A percentile compares a stretch with the other conserved stretches of the same genome.
These are phyloP conservation scores for Psylliodes chrysocephalus DNA, from an alignment of 2,888 invertebrate genomes.

Conservation along the genomic window DNA sequence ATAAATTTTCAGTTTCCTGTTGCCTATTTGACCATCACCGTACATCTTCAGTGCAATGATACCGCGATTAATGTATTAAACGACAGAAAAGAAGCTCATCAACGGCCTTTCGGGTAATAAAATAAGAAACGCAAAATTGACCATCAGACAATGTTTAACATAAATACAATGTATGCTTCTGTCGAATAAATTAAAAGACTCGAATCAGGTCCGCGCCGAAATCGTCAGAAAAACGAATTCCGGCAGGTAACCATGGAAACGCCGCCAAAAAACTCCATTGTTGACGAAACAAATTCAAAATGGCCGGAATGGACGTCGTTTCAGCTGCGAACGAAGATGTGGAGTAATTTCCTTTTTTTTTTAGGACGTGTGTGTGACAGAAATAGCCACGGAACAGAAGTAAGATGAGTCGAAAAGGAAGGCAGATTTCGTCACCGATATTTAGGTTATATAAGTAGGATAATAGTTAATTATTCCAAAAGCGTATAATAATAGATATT, in stretches of 20 bases:
- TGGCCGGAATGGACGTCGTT: slow-evolving; percentile 59
- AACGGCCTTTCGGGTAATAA: slow-evolving; percentile 35
- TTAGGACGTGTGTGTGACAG: slow-evolving; percentile 54
- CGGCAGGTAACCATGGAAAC: slow-evolving; percentile 58
- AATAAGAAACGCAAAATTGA: slow-evolving; percentile 51
- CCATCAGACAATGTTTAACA: slow-evolving; percentile 57
- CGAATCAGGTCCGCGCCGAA: slow-evolving; percentile 50
- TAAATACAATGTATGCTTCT: slow-evolving; percentile 57
- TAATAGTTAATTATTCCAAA: no score
- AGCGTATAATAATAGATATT: no score
- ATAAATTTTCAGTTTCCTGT: no score
- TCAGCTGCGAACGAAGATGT: slow-evolving; percentile 54
- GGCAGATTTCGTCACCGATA: neutral
- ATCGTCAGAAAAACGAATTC: slow-evolving; percentile 58
- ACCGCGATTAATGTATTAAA: slow-evolving; percentile 49
- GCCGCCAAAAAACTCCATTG: slow-evolving; percentile 59
- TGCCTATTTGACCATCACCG: no score
- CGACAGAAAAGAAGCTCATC: slow-evolving; percentile 43
- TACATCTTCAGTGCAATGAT: slow-evolving; percentile 35
- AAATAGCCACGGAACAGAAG: slow-evolving; percentile 42
- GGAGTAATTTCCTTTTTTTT: slow-evolving; percentile 59
- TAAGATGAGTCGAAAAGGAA: neutral
- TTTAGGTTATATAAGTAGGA: no score
- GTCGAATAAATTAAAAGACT: slow-evolving; percentile 59
- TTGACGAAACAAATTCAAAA: slow-evolving; percentile 62